These are phyloP conservation scores for Eupristina koningsbergeri DNA, from an alignment of 1,140 invertebrate genomes.

Conservation along the genomic window DNA sequence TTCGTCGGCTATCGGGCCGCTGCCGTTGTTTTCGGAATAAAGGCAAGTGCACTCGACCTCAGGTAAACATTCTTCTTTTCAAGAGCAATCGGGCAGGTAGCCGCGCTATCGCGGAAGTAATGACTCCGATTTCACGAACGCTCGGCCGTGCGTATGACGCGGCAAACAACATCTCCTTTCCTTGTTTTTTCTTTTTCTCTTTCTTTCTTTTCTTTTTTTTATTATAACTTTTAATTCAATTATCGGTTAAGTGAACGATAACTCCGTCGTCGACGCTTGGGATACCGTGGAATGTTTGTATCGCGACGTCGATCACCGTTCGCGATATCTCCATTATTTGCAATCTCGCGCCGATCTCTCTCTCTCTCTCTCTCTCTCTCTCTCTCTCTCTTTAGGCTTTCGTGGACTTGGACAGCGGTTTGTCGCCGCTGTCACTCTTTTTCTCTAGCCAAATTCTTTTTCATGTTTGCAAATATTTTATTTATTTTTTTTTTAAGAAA, in stretches of 20 bases:
- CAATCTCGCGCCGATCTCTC: conserved; percentile 42
- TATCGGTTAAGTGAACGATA: conserved; percentile 43
- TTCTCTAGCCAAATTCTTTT: neutral
- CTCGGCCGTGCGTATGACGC: neutral
- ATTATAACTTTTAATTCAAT: too few relatives aligned
- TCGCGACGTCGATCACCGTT: conserved; percentile 30
- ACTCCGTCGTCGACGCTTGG: conserved; percentile 7
- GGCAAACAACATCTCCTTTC: neutral
- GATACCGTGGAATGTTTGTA: conserved; percentile 47
- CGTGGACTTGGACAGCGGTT: conserved; percentile 13
- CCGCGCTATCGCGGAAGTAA: conserved; percentile 38
- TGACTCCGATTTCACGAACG: conserved; percentile 32
- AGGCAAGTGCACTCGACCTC: conserved; percentile 4
- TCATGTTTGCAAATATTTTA: neutral
- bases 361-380: too few relatives aligned
- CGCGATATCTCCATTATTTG: conserved; percentile 22
- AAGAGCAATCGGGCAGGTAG: neutral
- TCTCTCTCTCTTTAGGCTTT: conserved; percentile 40
- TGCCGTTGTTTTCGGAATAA: conserved; percentile 32
- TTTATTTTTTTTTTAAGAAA: neutral
- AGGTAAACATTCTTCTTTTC: conserved; percentile 27
- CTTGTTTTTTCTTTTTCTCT: conserved; percentile 3
- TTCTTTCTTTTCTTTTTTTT: too few relatives aligned
- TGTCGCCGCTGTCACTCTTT: neutral
- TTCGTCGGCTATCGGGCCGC: too few relatives aligned